Evolutionary conservation across 2,797 vertebrate species (phyloP), one percentile per base, ranked within the genome.

Genomic region (Cygnus olor): DNA sequence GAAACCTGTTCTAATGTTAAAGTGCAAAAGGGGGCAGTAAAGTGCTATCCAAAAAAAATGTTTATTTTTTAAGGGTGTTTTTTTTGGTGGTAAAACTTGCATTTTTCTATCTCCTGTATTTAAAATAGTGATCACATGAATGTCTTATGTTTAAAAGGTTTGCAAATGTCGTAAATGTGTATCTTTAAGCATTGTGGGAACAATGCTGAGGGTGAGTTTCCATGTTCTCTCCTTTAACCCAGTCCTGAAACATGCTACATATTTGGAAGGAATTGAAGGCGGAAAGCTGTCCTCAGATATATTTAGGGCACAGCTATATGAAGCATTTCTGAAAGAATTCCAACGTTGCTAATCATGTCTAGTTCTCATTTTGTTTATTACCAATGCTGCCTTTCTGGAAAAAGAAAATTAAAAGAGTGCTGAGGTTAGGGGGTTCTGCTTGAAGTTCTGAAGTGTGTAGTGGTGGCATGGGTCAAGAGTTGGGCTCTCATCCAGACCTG

Each of bases 11-110:
- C 97, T 98, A 95, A 98, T 97, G 98, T 96, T 93, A 93, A 96
- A 98, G 97, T 97, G 97, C 98, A 98, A 98, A 97, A 98, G 98
- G 97, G 98, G 98, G 98, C 98, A 98, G 98, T 98, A 97, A 98
- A 98, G 98, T 96, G 97, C 98, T 97, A 83, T 97, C 95, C 96
- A 97, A 96, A 95, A 51, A 51, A 96, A 95, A 65, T 34, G 51
- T 72, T 84, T 88, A 45, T 72, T 89, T 92, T 95, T 95, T 70
- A 85, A 78, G 69, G 90, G 64, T 70, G 25, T 56, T 95, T 94
- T 90, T 95, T 95, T 91, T 53, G 42, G 56, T 58, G 93, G 76
- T 68, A 74, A 38, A 95, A 90, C 42, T 68, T 88, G 74, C 69
- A 63, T 93, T 96, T 95, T 85, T 74, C 54, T 82, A 94, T 93